phyloP scores from a whole-genome alignment of 2,113 vertebrate species.

The Centropus bengalensis region DNA sequence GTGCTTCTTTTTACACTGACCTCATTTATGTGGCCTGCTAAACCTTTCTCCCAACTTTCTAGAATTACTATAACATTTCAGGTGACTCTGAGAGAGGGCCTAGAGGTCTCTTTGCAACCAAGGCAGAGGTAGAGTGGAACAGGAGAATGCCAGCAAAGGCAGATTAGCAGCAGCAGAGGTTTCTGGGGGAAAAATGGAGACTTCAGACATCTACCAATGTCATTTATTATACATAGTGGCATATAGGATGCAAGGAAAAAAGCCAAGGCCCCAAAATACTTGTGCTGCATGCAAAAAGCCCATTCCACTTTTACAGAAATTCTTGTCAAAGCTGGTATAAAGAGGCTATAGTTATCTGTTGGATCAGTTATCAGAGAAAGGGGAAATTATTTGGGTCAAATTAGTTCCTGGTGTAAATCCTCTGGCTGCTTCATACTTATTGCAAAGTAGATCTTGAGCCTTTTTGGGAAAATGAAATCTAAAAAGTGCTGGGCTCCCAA shows the following conservation, averaged over 20 bases:
- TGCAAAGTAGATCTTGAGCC: background rate
- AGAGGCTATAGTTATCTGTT: background rate
- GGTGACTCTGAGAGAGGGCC: background rate
- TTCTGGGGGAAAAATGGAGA: background rate
- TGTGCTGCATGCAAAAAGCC: background rate
- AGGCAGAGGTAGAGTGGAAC: background rate
- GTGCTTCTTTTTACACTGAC: background rate
- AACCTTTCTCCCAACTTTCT: background rate
- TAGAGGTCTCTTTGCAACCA: background rate
- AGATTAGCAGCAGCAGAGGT: background rate
- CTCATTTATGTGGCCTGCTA: background rate
- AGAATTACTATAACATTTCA: background rate
- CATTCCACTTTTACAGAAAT: background rate
- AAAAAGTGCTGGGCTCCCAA: conserved; percentile 1
- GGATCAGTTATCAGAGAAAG: background rate
- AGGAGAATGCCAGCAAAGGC: background rate
- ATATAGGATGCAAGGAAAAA: background rate
- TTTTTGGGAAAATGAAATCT: background rate
- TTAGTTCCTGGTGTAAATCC: background rate
- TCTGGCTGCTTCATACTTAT: background rate
- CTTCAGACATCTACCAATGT: background rate
- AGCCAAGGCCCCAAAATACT: background rate
- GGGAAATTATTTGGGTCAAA: background rate
- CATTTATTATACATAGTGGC: background rate
- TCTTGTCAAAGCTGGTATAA: background rate